Percentiles rank a stretch among this genome's conserved stretches.
Evolutionary conservation across 2,888 invertebrate genomes (phyloP).

Genomic region (Troides oblongomaculatus): DNA sequence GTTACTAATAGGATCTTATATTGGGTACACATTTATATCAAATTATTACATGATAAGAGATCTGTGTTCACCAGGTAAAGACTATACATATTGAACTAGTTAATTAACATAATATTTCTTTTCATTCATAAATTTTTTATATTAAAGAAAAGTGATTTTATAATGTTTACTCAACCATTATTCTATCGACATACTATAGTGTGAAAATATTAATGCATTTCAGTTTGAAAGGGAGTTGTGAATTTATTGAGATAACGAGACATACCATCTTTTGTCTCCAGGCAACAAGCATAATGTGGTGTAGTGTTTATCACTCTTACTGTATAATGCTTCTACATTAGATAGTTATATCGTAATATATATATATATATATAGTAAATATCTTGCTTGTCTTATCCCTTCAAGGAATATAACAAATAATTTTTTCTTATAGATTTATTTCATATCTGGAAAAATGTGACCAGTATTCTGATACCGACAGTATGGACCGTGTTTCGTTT

Average conservation of each 20-base stretch:
- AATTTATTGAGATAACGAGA: neutral
- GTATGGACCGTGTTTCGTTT: constrained; percentile 7
- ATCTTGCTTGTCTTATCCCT: too few relatives aligned
- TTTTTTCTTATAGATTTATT: neutral
- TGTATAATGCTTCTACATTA: too few relatives aligned
- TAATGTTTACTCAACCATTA: neutral
- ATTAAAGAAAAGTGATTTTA: neutral
- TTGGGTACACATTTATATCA: constrained; percentile 6
- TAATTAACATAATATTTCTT: neutral
- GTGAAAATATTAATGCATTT: too few relatives aligned
- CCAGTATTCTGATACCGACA: neutral
- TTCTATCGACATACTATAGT: too few relatives aligned
- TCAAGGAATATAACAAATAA: too few relatives aligned
- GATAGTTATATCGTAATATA: too few relatives aligned
- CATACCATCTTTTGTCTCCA: too few relatives aligned
- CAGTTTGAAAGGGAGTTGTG: neutral
- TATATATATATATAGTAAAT: too few relatives aligned
- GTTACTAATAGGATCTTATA: neutral
- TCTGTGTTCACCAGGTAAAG: constrained; percentile 15
- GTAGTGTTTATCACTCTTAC: too few relatives aligned
- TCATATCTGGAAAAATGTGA: neutral
- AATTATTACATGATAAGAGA: constrained; percentile 17
- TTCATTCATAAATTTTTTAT: neutral
- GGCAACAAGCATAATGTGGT: too few relatives aligned
- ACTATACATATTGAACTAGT: neutral